Evolutionary conservation across 2,888 invertebrate genomes (phyloP), one percentile per base, ranked within the genome.

Genomic region (Masnerella sp.): DNA sequence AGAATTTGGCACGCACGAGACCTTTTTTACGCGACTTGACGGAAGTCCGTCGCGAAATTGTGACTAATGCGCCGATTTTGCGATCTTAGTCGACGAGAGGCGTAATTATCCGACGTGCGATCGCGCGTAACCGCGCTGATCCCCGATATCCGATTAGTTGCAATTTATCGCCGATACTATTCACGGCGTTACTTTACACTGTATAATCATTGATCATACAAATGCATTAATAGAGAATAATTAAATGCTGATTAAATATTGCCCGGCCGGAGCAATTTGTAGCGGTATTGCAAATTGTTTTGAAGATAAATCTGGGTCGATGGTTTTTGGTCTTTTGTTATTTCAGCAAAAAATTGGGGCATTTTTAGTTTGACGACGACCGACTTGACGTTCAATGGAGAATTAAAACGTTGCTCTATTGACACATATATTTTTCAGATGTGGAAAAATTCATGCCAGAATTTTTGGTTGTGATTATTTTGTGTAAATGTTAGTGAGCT

Each of bases 141-240:
- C 9, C 47, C 61, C 32, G 34, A 43, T 52, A 69, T 61, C 54
- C 47, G 61, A 69, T 69, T 61, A 70, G 32, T 42, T 12, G 49
- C 45, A 62, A 62, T 62, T 69, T 70, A 70, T 56, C 40, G 49
- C 12, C 28, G 25, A 62, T 62, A 15, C 38, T 47, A 70, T 70
- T 61, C 69, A 40, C 47, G 34, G 40, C 36, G 34, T 56, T 51
- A 54, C 22, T 54, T 62, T 47, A 18, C 54, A 54, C 42, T 62
- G 56, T 12, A 42, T 47, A 47, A 62, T 70, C 69, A 70, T 70
- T 62, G 47, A 54, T 61, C 61, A 61, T 69, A 47, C 54, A 51
- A 43, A 68, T 61, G 17, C 45, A 70, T 58, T 61, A 62, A 52
- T 69, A 30, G 28, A 28, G 40, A 49, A 56, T 70, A 62, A 70